Evolutionary conservation across 2,797 vertebrate genomes (phyloP), one percentile per base, ranked within the genome.

Genomic region (Mallotus villosus): DNA sequence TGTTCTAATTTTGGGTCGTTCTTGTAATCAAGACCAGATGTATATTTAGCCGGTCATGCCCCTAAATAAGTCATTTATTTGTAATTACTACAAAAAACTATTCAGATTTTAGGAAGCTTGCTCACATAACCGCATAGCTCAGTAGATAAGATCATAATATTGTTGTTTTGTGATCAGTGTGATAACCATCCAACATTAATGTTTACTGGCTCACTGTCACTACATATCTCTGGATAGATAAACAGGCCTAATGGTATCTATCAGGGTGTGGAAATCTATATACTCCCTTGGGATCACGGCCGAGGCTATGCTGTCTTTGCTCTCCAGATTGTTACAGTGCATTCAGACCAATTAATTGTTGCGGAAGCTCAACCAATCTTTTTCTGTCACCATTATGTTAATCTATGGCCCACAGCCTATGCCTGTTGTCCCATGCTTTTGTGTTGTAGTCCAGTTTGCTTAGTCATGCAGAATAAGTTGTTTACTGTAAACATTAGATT

Each of bases 241-340:
- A 41, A 37, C 21, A 65, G 41, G 63, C 41, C 34, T 65, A 49
- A 65, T 55, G 51, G 16, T 55, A 55, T 65, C 63, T 65, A 16
- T 49, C 63, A 16, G 63, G 63, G 37, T 49, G 63, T 65, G 63
- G 21, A 46, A 46, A 14, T 22, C 22, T 17, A 4, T 34, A 65
- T 24, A 65, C 22, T 25, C 37, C 63, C 21, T 22, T 21, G 63
- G 34, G 22, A 65, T n/a, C 1, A 16, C 4, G 19, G 49, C 6
- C 12, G 21, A 19, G 22, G 34, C 32, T n/a, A 14, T n/a, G 22
- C 1, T 46, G 37, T 12, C 14, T 14, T 22, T 6, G 37, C 22
- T 65, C 24, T 46, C n/a, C 2, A 64, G 34, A 65, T 7, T 49
- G 62, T 37, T 37, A 22, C 12, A 49, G 12, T 25, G 19, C 63